Conservation (phyloP, 2,797 vertebrate species). For the Cynodonichthys magdalenae region DNA sequence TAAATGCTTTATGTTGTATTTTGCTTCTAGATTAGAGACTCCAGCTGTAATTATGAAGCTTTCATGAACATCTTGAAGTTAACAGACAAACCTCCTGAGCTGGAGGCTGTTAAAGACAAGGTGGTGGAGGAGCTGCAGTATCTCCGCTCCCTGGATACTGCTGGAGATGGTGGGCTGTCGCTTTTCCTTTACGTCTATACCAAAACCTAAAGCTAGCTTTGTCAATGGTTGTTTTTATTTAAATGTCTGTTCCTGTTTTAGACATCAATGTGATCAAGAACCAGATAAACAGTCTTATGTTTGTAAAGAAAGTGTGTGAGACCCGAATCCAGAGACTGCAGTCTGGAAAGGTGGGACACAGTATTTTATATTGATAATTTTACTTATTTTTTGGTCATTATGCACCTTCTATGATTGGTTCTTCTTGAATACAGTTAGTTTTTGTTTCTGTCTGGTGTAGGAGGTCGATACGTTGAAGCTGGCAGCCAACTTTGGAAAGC, state of each 20-base stretch:
- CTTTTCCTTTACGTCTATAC: slow-evolving; percentile 17
- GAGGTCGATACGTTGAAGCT: slow-evolving; percentile 97
- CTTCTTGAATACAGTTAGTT: background rate
- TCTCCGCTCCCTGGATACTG: slow-evolving; percentile 96
- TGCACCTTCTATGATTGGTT: too few relatives aligned
- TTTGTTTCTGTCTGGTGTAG: slow-evolving; percentile 71
- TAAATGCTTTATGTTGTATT: slow-evolving; percentile 9
- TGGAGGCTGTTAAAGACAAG: slow-evolving; percentile 98
- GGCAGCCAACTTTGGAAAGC: slow-evolving; percentile 96
- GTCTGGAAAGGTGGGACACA: slow-evolving; percentile 93
- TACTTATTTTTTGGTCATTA: too few relatives aligned
- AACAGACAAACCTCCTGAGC: slow-evolving; percentile 91
- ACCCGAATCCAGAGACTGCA: slow-evolving; percentile 96
- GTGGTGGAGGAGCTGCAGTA: slow-evolving; percentile 96
- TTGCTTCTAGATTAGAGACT: slow-evolving; percentile 89
- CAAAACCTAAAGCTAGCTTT: background rate
- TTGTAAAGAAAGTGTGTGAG: slow-evolving; percentile 99
- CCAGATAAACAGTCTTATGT: slow-evolving; percentile 99
- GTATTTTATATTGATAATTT: background rate
- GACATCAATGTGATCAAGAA: slow-evolving; percentile 99
- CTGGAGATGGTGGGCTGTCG: slow-evolving; percentile 88
- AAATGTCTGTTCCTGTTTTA: slow-evolving; percentile 51
- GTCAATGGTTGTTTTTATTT: background rate
- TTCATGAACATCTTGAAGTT: slow-evolving; percentile 99
- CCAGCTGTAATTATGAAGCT: slow-evolving; percentile 98